Conservation (phyloP, 2,113 vertebrate species). For the Prunella fulvescens region DNA sequence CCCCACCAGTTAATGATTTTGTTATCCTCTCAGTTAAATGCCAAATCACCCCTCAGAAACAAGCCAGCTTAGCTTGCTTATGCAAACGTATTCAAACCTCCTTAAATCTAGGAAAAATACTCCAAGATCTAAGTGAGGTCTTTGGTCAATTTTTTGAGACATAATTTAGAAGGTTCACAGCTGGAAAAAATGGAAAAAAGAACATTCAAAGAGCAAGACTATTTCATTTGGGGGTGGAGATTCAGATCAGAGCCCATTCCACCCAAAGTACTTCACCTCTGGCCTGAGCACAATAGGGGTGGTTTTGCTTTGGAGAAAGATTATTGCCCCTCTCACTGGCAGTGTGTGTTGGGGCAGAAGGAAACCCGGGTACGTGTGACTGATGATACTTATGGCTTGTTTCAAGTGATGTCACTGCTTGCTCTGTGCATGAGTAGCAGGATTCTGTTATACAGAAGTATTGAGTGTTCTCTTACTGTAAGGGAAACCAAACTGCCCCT, state of each 20-base stretch:
- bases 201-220: background rate
- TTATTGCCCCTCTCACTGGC: background rate
- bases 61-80: background rate
- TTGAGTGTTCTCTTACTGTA: background rate
- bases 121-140: background rate
- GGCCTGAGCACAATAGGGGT: background rate
- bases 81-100: background rate
- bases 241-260: background rate
- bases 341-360: background rate
- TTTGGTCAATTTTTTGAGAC: background rate
- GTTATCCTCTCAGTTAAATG: background rate
- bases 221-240: background rate
- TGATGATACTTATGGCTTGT: fast-evolving
- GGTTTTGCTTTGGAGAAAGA: background rate
- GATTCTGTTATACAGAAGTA: background rate
- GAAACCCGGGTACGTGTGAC: fast-evolving
- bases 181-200: background rate
- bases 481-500: background rate
- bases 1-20: background rate
- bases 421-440: background rate
- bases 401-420: fast-evolving
- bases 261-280: background rate
- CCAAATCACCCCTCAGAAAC: background rate
- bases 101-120: background rate
- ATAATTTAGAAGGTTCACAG: background rate